Evolutionary conservation across 2,113 vertebrate species (phyloP), one percentile per base, ranked within the genome.

Genomic region (Panurus biarmicus): DNA sequence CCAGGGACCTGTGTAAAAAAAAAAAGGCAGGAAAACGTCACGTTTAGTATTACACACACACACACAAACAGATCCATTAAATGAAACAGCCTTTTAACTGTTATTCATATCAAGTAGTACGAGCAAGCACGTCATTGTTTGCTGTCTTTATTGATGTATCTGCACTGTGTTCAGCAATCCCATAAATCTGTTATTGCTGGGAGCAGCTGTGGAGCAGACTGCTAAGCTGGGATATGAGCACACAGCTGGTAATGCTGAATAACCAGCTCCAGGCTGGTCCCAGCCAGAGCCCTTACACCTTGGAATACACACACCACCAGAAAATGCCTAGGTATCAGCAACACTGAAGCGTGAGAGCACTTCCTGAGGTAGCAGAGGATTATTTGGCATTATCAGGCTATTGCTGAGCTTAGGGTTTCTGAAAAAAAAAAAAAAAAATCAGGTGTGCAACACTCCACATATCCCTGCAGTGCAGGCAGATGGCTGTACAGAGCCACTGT

Each of bases 41-140:
- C 0, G 0, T 58, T 83, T 58, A 79, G 54, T 25, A 53, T 71
- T 84, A 66, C 9, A 73, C 29, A 80, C 25, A 57, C 60, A 66
- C 26, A 87, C 21, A 84, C 1, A 80, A 77, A 93, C 57, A 86
- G 56, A 86, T 35, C 44, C 47, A 71, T 92, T 86, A 83, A 77
- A 67, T 66, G 44, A 84, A 93, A 90, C 13, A 76, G 92, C 76
- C 64, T 84, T 92, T 93, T 80, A 90, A 90, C 51, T 67, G 75
- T 67, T 86, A 44, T 0, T 66, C 4, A 1, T 58, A 44, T 33
- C 18, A 64, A 83, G 35, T 11, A 47, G 16, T 36, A 83, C 0
- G 4, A 88, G 64, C 71, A 80, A 69, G 38, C 26, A 35, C 1
- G 0, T 62, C 5, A 4, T 12, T 73, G 53, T 86, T 80, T 73